These are phyloP conservation scores for Aphelocoma coerulescens DNA, from an alignment of 2,113 vertebrate species.

Conservation along the genomic window DNA sequence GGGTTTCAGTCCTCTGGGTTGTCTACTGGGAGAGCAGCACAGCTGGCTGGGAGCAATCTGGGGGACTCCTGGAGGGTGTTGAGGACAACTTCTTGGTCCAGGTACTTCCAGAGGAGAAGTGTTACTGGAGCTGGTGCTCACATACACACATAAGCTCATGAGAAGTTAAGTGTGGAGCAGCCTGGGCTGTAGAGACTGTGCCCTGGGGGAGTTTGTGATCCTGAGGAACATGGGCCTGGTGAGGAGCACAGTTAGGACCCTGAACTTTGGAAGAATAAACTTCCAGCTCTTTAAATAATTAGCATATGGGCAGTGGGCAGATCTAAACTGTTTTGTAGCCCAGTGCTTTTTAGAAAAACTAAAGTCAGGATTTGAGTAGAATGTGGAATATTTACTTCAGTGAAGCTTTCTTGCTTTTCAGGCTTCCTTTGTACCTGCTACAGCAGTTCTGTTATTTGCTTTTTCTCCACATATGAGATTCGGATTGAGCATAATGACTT, in stretches of 20 bases:
- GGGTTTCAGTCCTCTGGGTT: rapidly evolving
- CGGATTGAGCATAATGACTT: not conserved
- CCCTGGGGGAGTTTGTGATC: not conserved
- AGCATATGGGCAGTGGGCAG: not conserved
- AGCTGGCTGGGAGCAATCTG: not conserved
- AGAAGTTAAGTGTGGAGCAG: not conserved
- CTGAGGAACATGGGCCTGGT: not conserved
- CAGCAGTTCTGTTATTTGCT: not conserved
- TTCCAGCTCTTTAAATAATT: not conserved
- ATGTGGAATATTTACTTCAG: not conserved
- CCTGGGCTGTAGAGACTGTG: not conserved
- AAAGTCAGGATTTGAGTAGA: not conserved
- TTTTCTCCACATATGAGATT: not conserved
- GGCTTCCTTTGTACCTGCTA: not conserved
- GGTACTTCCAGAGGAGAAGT: not conserved
- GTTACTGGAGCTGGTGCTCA: not conserved
- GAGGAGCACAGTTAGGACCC: not conserved
- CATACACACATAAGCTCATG: not conserved
- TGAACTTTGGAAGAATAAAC: not conserved
- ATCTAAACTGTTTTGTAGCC: not conserved
- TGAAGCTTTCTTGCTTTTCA: not conserved
- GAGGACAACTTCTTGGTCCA: too few relatives aligned
- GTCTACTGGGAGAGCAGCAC: not conserved
- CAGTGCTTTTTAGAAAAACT: not conserved
- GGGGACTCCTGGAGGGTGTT: not conserved